These are phyloP conservation scores for Dilophus febrilis DNA, from an alignment of 2,888 invertebrate species.

Conservation along the genomic window DNA sequence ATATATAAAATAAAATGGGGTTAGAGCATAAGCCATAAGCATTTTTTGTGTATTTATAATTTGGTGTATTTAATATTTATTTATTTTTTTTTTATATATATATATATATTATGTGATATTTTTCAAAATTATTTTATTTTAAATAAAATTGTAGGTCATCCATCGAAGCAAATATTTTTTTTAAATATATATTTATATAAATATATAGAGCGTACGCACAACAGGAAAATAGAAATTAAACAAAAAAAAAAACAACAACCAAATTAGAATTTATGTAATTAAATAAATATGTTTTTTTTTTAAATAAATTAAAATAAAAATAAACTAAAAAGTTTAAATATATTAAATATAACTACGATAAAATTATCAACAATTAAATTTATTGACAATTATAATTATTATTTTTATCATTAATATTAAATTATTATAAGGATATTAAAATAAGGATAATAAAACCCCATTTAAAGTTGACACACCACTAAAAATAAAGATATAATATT, in stretches of 20 bases:
- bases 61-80: neutral
- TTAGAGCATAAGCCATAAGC: constrained; percentile 4
- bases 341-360: too few relatives aligned
- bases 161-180: constrained; percentile 1
- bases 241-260: neutral
- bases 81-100: neutral
- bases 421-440: too few relatives aligned
- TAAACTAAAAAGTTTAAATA: too few relatives aligned
- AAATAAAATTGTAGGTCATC: neutral
- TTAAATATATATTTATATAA: too few relatives aligned
- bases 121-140: neutral
- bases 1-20: neutral
- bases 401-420: too few relatives aligned
- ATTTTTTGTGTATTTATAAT: neutral
- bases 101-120: neutral
- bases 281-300: too few relatives aligned
- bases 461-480: too few relatives aligned
- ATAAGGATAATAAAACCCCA: too few relatives aligned
- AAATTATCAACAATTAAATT: too few relatives aligned
- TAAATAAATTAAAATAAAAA: neutral
- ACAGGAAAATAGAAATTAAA: constrained; percentile 5
- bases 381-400: too few relatives aligned
- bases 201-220: constrained; percentile 4
- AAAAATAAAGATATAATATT: too few relatives aligned
- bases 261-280: too few relatives aligned